Evolutionary conservation across 2,888 invertebrate species (phyloP).

Genomic region (Steinernema hermaphroditum): DNA sequence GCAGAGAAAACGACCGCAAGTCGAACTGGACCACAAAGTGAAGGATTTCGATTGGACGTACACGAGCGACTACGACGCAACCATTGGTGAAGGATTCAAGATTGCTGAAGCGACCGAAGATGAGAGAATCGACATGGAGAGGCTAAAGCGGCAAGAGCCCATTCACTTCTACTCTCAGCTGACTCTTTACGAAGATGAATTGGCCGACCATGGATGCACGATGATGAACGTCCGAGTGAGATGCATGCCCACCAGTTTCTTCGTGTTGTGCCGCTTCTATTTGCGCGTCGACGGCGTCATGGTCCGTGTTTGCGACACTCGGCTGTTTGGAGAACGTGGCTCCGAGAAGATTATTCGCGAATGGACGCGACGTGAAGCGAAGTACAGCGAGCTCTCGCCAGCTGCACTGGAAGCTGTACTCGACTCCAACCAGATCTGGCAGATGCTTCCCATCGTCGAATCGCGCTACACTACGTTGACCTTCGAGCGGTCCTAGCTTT

Average conservation of each 20-base stretch:
- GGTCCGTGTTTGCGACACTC: conserved; percentile 68
- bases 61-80: conserved; percentile 85
- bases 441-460: conserved; percentile 44
- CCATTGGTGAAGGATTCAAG: conserved; percentile 57
- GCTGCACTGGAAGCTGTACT: conserved; percentile 28
- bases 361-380: conserved; percentile 58
- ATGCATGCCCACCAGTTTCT: conserved; percentile 92
- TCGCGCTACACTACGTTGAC: conserved; percentile 13
- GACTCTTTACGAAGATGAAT: conserved; percentile 92
- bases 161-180: conserved; percentile 92
- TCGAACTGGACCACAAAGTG: conserved; percentile 41
- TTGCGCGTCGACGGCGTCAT: conserved; percentile 90
- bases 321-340: conserved; percentile 45
- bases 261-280: conserved; percentile 85
- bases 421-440: conserved; percentile 48
- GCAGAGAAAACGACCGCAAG: conserved; percentile 53
- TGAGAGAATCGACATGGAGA: conserved; percentile 81
- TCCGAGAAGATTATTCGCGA: conserved; percentile 51
- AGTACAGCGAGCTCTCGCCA: conserved; percentile 36
- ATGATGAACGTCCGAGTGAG: conserved; percentile 76
- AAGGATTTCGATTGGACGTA: conserved; percentile 85
- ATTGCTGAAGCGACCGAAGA: conserved; percentile 42
- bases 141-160: conserved; percentile 83
- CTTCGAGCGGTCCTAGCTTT: not conserved
- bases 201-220: conserved; percentile 95